Conservation (phyloP, 2,113 vertebrate species). For the Macquaria australasica region DNA sequence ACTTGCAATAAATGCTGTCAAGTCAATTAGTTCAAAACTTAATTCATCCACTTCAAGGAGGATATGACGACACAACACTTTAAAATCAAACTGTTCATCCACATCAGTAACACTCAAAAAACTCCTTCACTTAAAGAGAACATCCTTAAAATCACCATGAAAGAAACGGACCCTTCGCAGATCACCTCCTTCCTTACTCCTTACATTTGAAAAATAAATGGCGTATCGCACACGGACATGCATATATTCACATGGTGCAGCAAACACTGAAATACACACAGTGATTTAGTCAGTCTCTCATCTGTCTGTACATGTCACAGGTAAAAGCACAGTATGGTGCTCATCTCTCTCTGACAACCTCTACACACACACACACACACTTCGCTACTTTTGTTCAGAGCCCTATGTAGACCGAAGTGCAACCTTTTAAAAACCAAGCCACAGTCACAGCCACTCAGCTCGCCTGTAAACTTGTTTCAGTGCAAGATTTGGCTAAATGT, state of each 20-base stretch:
- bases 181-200: not conserved
- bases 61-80: constrained; percentile 11
- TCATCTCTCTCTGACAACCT: constrained; percentile 1
- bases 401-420: constrained; percentile 62
- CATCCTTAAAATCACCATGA: not conserved
- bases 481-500: constrained; percentile 69
- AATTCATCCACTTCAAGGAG: not conserved
- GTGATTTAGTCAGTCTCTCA: constrained; percentile 55
- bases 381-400: constrained; percentile 51
- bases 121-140: not conserved
- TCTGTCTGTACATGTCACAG: constrained; percentile 29
- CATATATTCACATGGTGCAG: constrained; percentile 41
- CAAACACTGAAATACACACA: constrained; percentile 54
- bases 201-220: not conserved
- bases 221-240: constrained; percentile 25
- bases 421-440: constrained; percentile 21
- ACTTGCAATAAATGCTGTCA: not conserved
- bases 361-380: not conserved
- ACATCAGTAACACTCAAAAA: constrained; percentile 20
- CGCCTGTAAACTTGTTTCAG: constrained; percentile 69
- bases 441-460: constrained; percentile 29
- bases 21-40: not conserved
- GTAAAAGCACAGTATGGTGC: constrained; percentile 52
- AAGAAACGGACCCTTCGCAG: not conserved
- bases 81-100: constrained; percentile 19